Evolutionary conservation across 2,888 invertebrate genomes (phyloP).

Genomic region (Coleophora flavipennella): DNA sequence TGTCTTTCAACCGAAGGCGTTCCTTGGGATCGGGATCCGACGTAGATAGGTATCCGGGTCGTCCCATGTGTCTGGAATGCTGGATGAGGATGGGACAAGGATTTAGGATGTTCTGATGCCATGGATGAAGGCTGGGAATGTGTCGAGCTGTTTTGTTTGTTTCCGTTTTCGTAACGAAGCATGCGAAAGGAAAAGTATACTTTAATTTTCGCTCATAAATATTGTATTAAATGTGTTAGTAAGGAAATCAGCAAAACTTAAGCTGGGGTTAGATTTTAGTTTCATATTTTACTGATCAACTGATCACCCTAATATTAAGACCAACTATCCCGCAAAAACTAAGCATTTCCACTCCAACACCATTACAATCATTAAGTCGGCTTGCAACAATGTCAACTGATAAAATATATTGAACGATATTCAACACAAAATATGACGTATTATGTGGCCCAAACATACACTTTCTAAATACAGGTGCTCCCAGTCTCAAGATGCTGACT

Average conservation of each 20-base stretch:
- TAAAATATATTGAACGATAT: no score
- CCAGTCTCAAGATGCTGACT: conserved; percentile 27
- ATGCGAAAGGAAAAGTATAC: conserved; percentile 40
- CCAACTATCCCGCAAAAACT: no score
- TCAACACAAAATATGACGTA: no score
- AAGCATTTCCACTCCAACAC: no score
- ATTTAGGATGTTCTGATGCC: conserved; percentile 62
- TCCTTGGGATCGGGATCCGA: conserved; percentile 74
- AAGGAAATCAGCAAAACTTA: background rate
- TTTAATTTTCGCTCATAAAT: conserved; percentile 17
- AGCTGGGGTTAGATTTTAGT: background rate
- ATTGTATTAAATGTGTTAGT: conserved; percentile 1
- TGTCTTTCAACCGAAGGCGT: conserved; percentile 63
- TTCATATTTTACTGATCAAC: no score
- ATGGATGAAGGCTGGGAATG: conserved; percentile 71
- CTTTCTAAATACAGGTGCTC: conserved; percentile 20
- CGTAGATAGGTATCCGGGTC: conserved; percentile 82
- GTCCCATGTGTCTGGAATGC: conserved; percentile 75
- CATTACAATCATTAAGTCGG: no score
- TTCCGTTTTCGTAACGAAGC: conserved; percentile 54
- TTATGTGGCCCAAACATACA: conserved; percentile 23
- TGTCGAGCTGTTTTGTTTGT: conserved; percentile 55
- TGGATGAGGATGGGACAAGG: conserved; percentile 66
- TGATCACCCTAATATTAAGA: background rate
- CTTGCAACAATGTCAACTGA: no score